These are phyloP conservation scores for Tursiops truncatus DNA, from an alignment of 2,113 vertebrate species.

Conservation along the genomic window DNA sequence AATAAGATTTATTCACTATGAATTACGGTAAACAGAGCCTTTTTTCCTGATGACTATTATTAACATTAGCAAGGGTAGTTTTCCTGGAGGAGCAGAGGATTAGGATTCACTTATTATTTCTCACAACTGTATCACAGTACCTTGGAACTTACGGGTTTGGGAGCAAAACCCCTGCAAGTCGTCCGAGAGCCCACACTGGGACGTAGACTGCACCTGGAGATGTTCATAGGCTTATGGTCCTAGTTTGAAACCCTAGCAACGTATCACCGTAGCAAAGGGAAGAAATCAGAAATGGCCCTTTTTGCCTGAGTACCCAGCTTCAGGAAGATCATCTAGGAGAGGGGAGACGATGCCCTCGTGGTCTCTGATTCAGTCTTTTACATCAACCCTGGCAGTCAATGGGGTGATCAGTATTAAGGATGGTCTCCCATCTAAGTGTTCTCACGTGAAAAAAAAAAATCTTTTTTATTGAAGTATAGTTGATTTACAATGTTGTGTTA, in stretches of 20 bases:
- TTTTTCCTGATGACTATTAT: not conserved
- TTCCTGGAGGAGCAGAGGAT: not conserved
- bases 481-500: not conserved
- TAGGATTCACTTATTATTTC: not conserved
- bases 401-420: not conserved
- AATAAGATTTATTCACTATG: not conserved
- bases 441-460: not conserved
- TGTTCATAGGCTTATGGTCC: not conserved
- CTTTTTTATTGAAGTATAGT: not conserved
- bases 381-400: not conserved
- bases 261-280: not conserved
- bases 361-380: not conserved
- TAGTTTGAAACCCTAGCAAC: not conserved
- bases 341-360: rapidly evolving
- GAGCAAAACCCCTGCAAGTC: not conserved
- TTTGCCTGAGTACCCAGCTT: not conserved
- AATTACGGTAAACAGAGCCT: not conserved
- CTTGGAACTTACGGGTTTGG: not conserved
- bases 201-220: not conserved
- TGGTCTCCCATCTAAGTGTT: not conserved
- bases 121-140: not conserved
- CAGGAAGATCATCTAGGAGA: not conserved
- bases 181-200: not conserved
- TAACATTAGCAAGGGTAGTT: not conserved
- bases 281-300: not conserved